Base-by-base conservation (phyloP, 2,888 invertebrate genomes). In the Agrotis segetum region DNA sequence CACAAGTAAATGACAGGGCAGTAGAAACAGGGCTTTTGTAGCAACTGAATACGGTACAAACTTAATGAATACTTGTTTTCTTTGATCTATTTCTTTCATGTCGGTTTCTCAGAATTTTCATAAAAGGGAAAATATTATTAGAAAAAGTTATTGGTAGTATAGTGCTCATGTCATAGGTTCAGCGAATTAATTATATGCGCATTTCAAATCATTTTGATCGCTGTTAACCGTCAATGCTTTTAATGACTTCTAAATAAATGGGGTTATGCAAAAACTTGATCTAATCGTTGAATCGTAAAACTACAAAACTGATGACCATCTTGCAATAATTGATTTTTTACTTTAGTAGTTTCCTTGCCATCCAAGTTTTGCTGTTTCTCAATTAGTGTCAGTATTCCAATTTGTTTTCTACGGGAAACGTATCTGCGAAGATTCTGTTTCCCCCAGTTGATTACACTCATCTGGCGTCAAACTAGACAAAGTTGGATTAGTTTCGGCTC, bases 401-500 rank as follows among this genome's bases (percentile, higher is more conserved):
- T 64, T 44, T 65, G 47, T 71, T 69, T 68, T 69, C 66, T 49
- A 50, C 29, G 40, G 58, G 40, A 62, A 59, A 69, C 34, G 29
- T 77, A 64, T 67, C 62, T 69, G 58, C n/a, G 50, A 49, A 75
- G 72, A 64, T 59, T 66, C 73, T 66, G 63, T 75, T 64, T 71
- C 70, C 70, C 79, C 71, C 71, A 72, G 82, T 81, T 73, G 80
- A 71, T 76, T 74, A 84, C 73, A 63, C 74, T 74, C 73, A 80
- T 71, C 71, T 79, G 69, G 58, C 71, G 78, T 61, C 68, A 62
- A 80, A 81, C 79, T 79, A 79, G 79, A 76, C 80, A 76, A 92
- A 92, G 89, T 93, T 92, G 90, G 86, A 92, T 92, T 92, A 92
- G 92, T 92, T 93, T 89, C 79, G 79, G 82, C 87, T 87, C 88